Percentiles rank a stretch among this genome's conserved stretches.
phyloP scores from a whole-genome alignment of 2,113 vertebrate genomes.

The Cromileptes altivelis region DNA sequence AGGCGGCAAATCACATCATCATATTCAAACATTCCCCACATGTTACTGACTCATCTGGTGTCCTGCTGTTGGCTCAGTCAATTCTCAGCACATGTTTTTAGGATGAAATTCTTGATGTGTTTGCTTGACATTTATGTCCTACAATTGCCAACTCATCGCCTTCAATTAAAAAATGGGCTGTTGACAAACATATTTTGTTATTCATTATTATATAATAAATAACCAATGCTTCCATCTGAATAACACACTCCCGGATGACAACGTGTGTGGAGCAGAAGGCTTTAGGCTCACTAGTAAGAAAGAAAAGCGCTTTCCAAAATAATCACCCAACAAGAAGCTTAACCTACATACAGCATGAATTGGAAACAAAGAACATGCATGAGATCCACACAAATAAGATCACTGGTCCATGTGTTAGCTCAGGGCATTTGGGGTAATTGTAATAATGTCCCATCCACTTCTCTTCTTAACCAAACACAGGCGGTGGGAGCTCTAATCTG shows the following conservation, averaged over 20 bases:
- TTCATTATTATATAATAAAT: not conserved
- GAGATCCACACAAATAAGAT: constrained; percentile 43
- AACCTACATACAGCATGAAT: constrained; percentile 63
- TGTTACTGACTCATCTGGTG: not conserved
- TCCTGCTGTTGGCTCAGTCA: not conserved
- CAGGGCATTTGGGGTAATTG: constrained; percentile 30
- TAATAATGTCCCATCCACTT: constrained; percentile 8
- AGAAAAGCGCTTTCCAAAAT: constrained; percentile 39
- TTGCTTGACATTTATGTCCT: constrained; percentile 1
- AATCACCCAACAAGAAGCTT: constrained; percentile 67
- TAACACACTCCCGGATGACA: constrained; percentile 2
- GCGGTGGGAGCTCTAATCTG: constrained; percentile 27
- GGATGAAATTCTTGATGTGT: not conserved
- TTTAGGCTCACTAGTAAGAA: constrained; percentile 13
- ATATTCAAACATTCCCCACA: not conserved
- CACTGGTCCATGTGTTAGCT: constrained; percentile 12
- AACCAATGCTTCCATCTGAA: constrained; percentile 3
- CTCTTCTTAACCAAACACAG: constrained; percentile 29
- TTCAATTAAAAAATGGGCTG: not conserved
- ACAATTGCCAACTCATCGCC: not conserved
- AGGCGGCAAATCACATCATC: not conserved
- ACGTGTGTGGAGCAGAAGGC: constrained; percentile 1
- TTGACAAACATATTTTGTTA: not conserved
- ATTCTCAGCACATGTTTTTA: not conserved
- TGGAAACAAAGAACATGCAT: constrained; percentile 53